These are phyloP conservation scores for Zoanthus gigantus DNA, from an alignment of 92 coral and sea anemone species.

Conservation along the genomic window DNA sequence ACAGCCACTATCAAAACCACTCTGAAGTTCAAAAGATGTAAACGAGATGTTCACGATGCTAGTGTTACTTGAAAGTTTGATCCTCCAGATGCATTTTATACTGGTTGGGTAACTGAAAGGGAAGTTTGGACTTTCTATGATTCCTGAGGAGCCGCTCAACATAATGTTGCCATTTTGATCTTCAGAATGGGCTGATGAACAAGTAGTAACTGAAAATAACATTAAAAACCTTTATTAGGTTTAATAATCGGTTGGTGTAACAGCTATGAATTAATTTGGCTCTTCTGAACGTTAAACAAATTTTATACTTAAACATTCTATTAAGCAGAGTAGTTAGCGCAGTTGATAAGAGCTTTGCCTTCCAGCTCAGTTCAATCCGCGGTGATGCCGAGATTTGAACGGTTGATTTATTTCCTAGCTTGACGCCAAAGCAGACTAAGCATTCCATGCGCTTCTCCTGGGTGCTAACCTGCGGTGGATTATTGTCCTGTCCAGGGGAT, in stretches of 20 bases:
- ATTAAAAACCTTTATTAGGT: too few species aligned
- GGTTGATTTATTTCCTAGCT: too few species aligned
- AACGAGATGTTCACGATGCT: conserved; percentile 8
- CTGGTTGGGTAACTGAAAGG: not conserved
- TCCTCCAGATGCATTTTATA: conserved; percentile 5
- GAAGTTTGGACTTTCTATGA: conserved; percentile 6
- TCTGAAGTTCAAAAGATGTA: conserved; percentile 1
- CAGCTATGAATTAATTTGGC: not conserved
- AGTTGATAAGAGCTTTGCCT: too few species aligned
- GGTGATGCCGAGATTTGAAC: too few species aligned
- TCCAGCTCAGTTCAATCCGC: not conserved
- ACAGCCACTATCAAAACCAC: too few species aligned
- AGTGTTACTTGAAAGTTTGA: not conserved
- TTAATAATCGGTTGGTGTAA: too few species aligned
- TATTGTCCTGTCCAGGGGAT: too few species aligned
- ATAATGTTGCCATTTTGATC: conserved; percentile 27
- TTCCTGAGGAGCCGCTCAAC: not conserved
- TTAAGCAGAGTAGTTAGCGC: not conserved
- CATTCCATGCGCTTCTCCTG: too few species aligned
- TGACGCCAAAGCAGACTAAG: too few species aligned
- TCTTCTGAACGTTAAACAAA: too few species aligned
- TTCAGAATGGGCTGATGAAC: not conserved
- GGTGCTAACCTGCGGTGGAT: too few species aligned
- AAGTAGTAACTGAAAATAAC: not conserved
- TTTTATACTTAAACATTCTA: too few species aligned